phyloP scores from a whole-genome alignment of 2,113 vertebrate species.

The Geococcyx californianus region DNA sequence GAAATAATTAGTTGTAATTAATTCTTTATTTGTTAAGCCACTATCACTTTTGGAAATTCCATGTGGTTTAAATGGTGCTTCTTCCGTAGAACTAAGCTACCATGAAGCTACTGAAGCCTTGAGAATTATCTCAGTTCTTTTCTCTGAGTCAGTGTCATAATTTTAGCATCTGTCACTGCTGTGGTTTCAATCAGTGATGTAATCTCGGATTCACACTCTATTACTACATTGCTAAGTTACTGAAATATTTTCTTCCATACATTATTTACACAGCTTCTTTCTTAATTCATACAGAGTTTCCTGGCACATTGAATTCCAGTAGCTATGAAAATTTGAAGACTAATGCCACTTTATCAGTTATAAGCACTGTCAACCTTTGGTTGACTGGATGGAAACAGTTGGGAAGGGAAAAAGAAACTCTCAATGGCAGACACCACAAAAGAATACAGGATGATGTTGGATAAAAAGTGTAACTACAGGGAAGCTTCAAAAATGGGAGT shows the following conservation, averaged over 20 bases:
- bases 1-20: not conserved
- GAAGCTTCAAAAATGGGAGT: not conserved
- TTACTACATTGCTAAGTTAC: not conserved
- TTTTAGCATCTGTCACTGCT: not conserved
- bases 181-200: not conserved
- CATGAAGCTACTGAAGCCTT: not conserved
- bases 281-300: not conserved
- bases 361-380: not conserved
- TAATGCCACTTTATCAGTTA: not conserved
- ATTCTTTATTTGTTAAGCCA: not conserved
- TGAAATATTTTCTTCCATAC: not conserved
- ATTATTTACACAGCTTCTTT: not conserved
- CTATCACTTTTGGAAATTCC: not conserved
- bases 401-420: not conserved
- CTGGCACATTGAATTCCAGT: not conserved
- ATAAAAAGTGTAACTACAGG: not conserved
- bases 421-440: not conserved
- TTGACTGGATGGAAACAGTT: not conserved
- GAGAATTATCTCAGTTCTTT: not conserved
- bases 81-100: not conserved
- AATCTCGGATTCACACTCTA: not conserved
- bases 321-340: not conserved
- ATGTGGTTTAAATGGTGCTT: not conserved
- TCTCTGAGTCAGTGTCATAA: not conserved
- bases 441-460: not conserved